These are phyloP conservation scores for Corythornis madagascariensis DNA, from an alignment of 2,113 vertebrate species.

Conservation along the genomic window DNA sequence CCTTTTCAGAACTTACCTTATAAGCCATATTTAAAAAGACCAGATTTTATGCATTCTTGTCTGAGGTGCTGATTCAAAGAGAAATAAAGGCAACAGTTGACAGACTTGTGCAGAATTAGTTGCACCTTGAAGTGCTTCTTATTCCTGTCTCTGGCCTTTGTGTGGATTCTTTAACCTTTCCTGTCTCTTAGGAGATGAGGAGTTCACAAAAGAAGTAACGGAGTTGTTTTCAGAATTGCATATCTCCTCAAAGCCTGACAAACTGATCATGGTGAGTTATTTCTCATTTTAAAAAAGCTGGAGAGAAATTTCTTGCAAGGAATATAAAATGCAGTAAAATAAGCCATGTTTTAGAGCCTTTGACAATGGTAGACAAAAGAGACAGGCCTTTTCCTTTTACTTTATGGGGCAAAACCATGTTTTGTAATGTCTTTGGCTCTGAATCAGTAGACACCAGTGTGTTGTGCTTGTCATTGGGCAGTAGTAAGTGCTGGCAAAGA, in stretches of 20 bases:
- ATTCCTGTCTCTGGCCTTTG: neutral
- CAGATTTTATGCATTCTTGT: neutral
- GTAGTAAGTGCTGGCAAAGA: neutral
- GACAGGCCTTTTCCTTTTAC: neutral
- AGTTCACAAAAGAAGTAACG: slow-evolving; percentile 85
- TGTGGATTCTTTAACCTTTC: slow-evolving; percentile 19
- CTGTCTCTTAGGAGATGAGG: slow-evolving; percentile 79
- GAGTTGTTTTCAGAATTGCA: slow-evolving; percentile 82
- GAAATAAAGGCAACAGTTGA: neutral
- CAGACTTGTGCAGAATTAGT: neutral
- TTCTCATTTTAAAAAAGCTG: neutral
- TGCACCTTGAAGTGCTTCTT: neutral
- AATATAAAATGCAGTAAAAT: neutral
- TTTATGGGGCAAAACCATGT: neutral
- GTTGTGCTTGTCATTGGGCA: neutral
- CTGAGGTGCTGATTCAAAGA: neutral
- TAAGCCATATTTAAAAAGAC: neutral
- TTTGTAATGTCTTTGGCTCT: neutral
- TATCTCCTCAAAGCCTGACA: slow-evolving; percentile 81
- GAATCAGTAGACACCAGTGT: neutral
- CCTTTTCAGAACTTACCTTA: neutral
- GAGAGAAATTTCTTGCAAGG: neutral
- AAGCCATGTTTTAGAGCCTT: neutral
- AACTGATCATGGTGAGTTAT: slow-evolving; percentile 83
- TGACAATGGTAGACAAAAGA: neutral